These are phyloP conservation scores for Podarcis raffonei DNA, from an alignment of 2,113 vertebrate species.

Conservation along the genomic window DNA sequence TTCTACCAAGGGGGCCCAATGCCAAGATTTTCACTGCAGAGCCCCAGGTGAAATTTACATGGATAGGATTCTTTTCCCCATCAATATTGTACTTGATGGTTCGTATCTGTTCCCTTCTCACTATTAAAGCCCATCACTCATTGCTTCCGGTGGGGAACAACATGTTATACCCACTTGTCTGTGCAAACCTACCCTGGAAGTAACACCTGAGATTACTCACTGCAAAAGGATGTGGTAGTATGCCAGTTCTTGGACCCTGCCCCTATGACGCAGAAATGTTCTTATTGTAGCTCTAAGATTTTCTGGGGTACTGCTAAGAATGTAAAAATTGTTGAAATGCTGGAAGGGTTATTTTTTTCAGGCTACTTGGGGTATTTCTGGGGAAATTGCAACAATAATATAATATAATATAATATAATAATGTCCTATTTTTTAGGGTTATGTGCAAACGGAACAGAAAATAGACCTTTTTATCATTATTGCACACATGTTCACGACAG, in stretches of 20 bases:
- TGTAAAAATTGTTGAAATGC: not conserved
- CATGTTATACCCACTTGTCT: not conserved
- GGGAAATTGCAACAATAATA: not conserved
- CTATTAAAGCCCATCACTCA: not conserved
- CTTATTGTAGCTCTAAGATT: not conserved
- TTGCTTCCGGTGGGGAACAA: not conserved
- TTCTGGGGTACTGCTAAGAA: not conserved
- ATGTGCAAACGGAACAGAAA: not conserved
- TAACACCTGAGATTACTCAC: not conserved
- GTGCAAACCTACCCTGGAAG: not conserved
- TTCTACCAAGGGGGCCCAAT: slow-evolving; percentile 20
- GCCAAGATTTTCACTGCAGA: slow-evolving; percentile 27
- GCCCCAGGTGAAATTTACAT: slow-evolving; percentile 30
- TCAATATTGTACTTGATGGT: fast-evolving
- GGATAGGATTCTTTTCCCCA: not conserved
- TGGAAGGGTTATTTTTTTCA: not conserved
- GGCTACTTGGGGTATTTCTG: not conserved
- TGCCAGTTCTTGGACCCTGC: not conserved
- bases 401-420: no score
- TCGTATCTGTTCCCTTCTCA: fast-evolving
- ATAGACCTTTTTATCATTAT: not conserved
- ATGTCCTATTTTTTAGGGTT: not conserved
- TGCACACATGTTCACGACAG: not conserved
- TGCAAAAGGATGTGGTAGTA: not conserved
- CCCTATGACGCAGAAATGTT: fast-evolving